Conservation (phyloP, 2,888 invertebrate species). For the Temnothorax unifasciatus region DNA sequence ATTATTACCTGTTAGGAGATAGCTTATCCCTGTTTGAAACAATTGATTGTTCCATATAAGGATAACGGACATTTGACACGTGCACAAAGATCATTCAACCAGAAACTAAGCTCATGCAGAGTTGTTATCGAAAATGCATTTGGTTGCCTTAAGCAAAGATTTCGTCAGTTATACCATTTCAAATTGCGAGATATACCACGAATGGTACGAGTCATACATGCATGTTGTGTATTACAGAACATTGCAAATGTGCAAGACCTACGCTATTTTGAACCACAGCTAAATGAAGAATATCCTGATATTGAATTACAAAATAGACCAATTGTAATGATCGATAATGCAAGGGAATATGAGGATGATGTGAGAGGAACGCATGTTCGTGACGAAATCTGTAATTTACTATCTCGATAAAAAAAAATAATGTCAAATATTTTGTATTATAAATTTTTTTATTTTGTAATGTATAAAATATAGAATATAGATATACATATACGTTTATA, state of each 20-base stretch:
- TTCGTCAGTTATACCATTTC: conserved; percentile 9
- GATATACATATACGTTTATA: too few relatives aligned
- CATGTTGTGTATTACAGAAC: conserved; percentile 19
- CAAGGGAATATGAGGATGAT: conserved; percentile 3
- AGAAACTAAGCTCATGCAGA: conserved; percentile 14
- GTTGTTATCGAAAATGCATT: not conserved
- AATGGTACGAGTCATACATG: conserved; percentile 31
- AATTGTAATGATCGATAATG: conserved; percentile 9
- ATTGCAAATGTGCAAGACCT: conserved; percentile 8
- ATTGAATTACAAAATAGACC: conserved; percentile 9
- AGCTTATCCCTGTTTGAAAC: conserved; percentile 20
- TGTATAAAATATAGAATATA: too few relatives aligned
- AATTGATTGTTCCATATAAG: conserved; percentile 28
- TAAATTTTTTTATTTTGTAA: too few relatives aligned
- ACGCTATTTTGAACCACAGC: not conserved
- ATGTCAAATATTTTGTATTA: too few relatives aligned
- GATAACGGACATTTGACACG: conserved; percentile 22
- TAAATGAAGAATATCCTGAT: conserved; percentile 4
- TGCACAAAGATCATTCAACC: conserved; percentile 3
- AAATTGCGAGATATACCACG: conserved; percentile 10
- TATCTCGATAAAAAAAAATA: conserved; percentile 3
- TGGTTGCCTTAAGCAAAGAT: not conserved
- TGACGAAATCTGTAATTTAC: conserved; percentile 1
- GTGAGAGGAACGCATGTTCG: conserved; percentile 1
- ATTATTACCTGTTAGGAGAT: conserved; percentile 14